A percentile compares a stretch with the other conserved stretches of the same genome.
phyloP scores from a whole-genome alignment of 2,113 vertebrate genomes.

The Archilochus colubris region DNA sequence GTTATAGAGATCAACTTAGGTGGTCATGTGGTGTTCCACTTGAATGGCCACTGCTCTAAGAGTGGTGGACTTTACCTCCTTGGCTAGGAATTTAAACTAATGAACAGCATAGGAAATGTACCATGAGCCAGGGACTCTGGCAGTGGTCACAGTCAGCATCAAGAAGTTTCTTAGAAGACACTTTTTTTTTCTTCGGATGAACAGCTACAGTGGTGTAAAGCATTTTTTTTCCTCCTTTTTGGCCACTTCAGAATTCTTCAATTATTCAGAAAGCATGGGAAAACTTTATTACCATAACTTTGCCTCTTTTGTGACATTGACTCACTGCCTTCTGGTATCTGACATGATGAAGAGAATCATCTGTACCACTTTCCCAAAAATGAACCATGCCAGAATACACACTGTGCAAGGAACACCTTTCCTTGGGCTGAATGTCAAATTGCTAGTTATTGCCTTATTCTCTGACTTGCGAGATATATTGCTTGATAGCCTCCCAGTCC shows the following conservation, averaged over 20 bases:
- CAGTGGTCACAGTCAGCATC: background rate
- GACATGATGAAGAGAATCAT: background rate
- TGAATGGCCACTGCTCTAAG: background rate
- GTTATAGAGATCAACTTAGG: background rate
- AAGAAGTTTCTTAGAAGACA: background rate
- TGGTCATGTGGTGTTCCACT: background rate
- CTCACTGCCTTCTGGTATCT: background rate
- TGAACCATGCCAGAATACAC: background rate
- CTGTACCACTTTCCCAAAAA: background rate
- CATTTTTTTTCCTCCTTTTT: background rate
- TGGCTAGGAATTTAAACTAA: background rate
- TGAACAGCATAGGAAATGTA: background rate
- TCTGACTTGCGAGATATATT: background rate
- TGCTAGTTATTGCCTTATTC: background rate
- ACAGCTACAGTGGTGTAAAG: background rate
- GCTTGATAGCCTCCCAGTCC: background rate
- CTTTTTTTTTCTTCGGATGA: background rate
- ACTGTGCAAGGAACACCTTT: fast-evolving
- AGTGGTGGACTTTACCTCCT: constrained; percentile 18
- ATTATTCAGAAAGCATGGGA: background rate
- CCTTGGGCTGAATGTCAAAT: background rate
- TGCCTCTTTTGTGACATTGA: background rate
- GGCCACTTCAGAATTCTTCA: background rate
- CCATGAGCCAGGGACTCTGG: background rate
- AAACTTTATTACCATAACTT: background rate